Conservation (phyloP, 2,113 vertebrate genomes). For the Rostratula benghalensis region DNA sequence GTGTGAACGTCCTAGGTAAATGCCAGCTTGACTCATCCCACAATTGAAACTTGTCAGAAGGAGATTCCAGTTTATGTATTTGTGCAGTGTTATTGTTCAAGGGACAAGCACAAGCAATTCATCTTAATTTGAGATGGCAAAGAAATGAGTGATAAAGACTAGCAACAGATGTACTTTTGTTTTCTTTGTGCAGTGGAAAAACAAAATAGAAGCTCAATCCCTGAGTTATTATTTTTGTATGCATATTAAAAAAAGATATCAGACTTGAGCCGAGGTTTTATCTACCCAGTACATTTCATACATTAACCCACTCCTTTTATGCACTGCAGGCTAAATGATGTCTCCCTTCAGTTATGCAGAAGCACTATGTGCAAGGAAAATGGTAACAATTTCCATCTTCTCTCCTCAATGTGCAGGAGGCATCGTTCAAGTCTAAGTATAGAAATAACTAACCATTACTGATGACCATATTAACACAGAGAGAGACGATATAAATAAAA, state of each 20-base stretch:
- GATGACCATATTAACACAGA: neutral
- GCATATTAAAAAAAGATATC: neutral
- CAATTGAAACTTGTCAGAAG: slow-evolving; percentile 39
- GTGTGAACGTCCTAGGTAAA: slow-evolving; percentile 26
- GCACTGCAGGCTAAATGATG: neutral
- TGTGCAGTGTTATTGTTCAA: neutral
- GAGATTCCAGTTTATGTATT: neutral
- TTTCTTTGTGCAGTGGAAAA: slow-evolving; percentile 30
- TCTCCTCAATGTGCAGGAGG: neutral
- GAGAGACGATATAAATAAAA: neutral
- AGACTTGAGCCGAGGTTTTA: neutral
- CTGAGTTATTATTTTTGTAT: neutral
- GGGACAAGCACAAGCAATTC: neutral
- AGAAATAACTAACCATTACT: neutral
- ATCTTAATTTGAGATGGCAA: slow-evolving; percentile 25
- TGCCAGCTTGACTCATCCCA: slow-evolving; percentile 1
- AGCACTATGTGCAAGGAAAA: neutral
- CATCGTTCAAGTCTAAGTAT: neutral
- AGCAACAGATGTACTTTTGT: slow-evolving; percentile 36
- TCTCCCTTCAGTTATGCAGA: neutral
- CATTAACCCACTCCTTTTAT: neutral
- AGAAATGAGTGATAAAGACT: slow-evolving; percentile 23
- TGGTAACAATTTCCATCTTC: neutral
- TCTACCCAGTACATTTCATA: neutral
- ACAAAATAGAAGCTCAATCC: slow-evolving; percentile 20